A percentile compares a stretch with the other conserved stretches of the same genome.
phyloP scores from a whole-genome alignment of 1,140 invertebrate species.

The Lasaia peninsularis region DNA sequence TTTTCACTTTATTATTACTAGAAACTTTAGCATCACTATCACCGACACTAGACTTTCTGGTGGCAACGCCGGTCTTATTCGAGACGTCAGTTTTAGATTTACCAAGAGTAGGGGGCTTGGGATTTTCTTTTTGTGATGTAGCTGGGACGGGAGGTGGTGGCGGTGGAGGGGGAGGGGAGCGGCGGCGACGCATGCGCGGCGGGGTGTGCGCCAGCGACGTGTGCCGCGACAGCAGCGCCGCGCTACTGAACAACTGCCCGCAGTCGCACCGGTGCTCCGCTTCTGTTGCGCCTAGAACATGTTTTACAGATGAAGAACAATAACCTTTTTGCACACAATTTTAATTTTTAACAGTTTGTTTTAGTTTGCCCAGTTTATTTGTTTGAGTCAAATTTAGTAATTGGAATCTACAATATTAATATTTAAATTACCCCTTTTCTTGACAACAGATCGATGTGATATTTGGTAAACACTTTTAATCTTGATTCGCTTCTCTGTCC shows the following conservation, averaged over 20 bases:
- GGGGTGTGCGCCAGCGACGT: constrained; percentile 67
- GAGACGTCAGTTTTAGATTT: constrained; percentile 19
- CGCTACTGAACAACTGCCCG: constrained; percentile 65
- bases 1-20: constrained; percentile 25
- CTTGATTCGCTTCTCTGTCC: no score
- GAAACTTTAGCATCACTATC: constrained; percentile 26
- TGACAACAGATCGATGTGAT: no score
- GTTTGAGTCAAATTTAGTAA: no score
- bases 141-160: constrained; percentile 17
- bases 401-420: no score
- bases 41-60: constrained; percentile 31
- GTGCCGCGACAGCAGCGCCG: constrained; percentile 59
- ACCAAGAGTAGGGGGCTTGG: constrained; percentile 14
- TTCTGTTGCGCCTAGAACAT: constrained; percentile 40
- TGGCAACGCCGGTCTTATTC: constrained; percentile 26
- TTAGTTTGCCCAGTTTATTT: no score
- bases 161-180: constrained; percentile 37
- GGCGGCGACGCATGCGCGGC: constrained; percentile 50
- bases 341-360: no score
- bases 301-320: no score
- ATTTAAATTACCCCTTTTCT: no score
- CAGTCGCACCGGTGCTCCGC: constrained; percentile 67
- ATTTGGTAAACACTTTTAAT: no score
- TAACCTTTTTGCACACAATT: no score
- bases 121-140: constrained; percentile 18